Base-by-base conservation (phyloP, 2,113 vertebrate genomes). In the Elephantulus edwardii region DNA sequence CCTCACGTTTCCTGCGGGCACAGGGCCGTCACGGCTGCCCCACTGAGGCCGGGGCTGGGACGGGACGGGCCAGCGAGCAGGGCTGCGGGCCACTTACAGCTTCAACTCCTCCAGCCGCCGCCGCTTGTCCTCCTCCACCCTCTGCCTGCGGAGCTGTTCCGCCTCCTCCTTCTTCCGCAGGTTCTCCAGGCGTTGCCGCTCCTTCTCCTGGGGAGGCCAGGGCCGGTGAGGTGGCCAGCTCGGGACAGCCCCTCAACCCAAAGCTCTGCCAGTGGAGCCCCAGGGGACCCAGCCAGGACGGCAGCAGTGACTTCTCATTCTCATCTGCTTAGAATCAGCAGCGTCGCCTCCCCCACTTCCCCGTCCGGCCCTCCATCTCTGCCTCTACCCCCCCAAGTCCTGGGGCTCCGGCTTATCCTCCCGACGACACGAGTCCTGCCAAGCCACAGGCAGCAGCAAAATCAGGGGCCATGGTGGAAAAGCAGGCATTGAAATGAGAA, bases 61-160 rank as follows among this genome's bases (percentile, higher is more conserved):
- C 3, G 19, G 1, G 26, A 3, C 9, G 50, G 50, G 10, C n/a
- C 3, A 1, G 4, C 0, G 0, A 28, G 19, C 0, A 0, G 71
- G 14, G 54, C 5, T 1, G 58, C 58, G 28, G 24, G n/a, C 4
- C 71, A 97, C 97, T 97, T 90, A 99, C 99, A 98, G 97, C 97
- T 97, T 99, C 0, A 98, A 95, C 83, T 99, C 99, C 30, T 98
- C 98, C 3, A 98, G 97, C 26, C 98, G 98, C 70, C 93, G 97
- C 54, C 96, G 98, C 95, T 98, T 99, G 42, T 99, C 98, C 79
- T 99, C 99, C 89, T 99, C 99, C 95, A 99, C 94, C 91, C 98
- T 99, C 83, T 97, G 98, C 95, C 98, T 98, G 35, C 99, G 98
- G 54, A 98, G 98, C 89, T 98, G 97, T 93, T 99, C 99, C 0